Evolutionary conservation across 2,797 vertebrate genomes (phyloP).

Genomic region (Enteromius afrohamiltoni): DNA sequence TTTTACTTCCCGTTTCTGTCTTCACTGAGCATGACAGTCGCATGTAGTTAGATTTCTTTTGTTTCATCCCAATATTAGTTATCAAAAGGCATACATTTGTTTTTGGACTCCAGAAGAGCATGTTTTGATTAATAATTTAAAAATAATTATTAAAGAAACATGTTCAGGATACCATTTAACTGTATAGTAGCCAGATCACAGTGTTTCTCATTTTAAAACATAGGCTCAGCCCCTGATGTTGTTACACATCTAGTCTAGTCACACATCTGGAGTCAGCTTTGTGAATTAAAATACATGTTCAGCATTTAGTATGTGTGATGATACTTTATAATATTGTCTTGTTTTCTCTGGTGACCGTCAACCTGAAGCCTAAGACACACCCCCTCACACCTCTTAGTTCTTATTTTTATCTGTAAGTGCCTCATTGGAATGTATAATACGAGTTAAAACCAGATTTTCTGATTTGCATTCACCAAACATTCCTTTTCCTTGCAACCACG

Average conservation of each 20-base stretch:
- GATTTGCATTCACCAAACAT: conserved; percentile 13
- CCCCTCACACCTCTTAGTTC: not conserved
- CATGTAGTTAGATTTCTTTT: not conserved
- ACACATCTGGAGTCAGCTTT: not conserved
- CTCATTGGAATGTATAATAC: not conserved
- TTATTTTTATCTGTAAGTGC: not conserved
- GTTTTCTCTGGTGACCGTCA: conserved; percentile 12
- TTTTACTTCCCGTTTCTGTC: too few relatives aligned
- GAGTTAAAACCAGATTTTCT: not conserved
- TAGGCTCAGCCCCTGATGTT: not conserved
- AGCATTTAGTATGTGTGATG: not conserved
- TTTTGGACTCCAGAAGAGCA: not conserved
- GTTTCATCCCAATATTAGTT: not conserved
- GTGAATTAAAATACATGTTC: not conserved
- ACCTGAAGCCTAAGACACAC: not conserved
- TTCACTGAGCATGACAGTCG: too few relatives aligned
- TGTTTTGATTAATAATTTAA: not conserved
- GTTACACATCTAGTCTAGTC: too few relatives aligned
- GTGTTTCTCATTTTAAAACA: not conserved
- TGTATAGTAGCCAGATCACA: not conserved
- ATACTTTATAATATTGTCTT: not conserved
- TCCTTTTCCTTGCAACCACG: not conserved
- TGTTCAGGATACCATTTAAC: not conserved
- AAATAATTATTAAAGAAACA: not conserved
- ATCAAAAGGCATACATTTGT: not conserved